Conservation (phyloP, 2,888 invertebrate species). For the Trissolcus japonicus region DNA sequence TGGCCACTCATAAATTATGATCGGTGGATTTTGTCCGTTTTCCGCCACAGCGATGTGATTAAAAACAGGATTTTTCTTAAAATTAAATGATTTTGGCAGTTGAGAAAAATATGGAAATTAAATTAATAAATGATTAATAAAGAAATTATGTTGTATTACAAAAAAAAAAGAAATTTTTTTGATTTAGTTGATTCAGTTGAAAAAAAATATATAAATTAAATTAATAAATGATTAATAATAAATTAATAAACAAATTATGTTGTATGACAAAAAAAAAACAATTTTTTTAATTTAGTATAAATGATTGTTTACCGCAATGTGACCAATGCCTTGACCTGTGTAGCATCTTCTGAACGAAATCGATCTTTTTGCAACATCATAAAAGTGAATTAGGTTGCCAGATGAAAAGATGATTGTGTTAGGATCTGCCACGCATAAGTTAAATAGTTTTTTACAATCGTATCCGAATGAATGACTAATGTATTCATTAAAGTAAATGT, state of each 20-base stretch:
- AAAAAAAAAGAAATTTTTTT: too few species aligned
- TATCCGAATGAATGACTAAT: slow-evolving; percentile 90
- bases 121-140: too few species aligned
- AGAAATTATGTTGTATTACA: too few species aligned
- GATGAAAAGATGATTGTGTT: slow-evolving; percentile 86
- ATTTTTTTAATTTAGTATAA: too few species aligned
- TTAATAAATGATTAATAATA: too few species aligned
- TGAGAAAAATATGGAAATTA: too few species aligned
- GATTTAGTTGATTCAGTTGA: too few species aligned
- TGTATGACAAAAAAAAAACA: too few species aligned
- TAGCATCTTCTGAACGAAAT: slow-evolving; percentile 85
- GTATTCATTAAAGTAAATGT: slow-evolving; percentile 29
- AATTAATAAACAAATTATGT: too few species aligned
- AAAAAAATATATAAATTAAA: too few species aligned
- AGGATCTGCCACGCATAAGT: slow-evolving; percentile 86
- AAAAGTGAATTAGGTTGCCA: slow-evolving; percentile 88
- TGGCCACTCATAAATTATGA: slow-evolving; percentile 91
- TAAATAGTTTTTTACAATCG: slow-evolving; percentile 87
- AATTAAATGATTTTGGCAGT: background rate
- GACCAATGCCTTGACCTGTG: slow-evolving; percentile 88
- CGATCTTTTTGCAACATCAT: slow-evolving; percentile 82
- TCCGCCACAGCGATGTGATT: slow-evolving; percentile 90
- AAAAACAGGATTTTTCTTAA: slow-evolving; percentile 81
- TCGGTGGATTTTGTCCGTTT: slow-evolving; percentile 84
- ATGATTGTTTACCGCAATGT: slow-evolving; percentile 81